Evolutionary conservation across 2,113 vertebrate species (phyloP).

Genomic region (Pontoporia blainvillei): DNA sequence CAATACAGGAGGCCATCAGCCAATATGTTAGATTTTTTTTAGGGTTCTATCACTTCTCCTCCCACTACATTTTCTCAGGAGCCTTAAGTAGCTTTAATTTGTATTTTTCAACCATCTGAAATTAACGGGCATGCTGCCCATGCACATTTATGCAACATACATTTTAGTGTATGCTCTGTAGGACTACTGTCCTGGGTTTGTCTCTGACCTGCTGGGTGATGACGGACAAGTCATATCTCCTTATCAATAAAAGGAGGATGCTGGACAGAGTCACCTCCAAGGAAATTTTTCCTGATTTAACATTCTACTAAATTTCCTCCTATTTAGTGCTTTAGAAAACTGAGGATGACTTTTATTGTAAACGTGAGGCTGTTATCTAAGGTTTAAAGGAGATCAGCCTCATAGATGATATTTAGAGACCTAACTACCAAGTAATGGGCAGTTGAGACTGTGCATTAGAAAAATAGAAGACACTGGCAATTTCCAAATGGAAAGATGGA

Average conservation of each 20-base stretch:
- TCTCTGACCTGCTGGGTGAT: background rate
- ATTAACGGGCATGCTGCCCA: background rate
- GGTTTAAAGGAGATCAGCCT: background rate
- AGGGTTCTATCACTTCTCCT: background rate
- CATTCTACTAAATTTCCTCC: background rate
- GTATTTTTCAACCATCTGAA: constrained; percentile 1
- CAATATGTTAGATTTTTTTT: background rate
- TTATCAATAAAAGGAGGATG: background rate
- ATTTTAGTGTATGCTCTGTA: background rate
- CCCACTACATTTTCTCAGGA: background rate
- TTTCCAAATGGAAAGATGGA: background rate
- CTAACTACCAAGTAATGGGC: background rate
- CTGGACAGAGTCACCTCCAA: background rate
- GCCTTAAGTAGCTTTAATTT: background rate
- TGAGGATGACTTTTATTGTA: background rate
- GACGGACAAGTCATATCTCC: background rate
- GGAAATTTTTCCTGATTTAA: background rate
- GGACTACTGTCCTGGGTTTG: background rate
- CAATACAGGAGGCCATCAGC: background rate
- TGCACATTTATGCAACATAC: background rate
- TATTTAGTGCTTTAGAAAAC: background rate
- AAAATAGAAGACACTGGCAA: background rate
- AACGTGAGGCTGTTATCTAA: background rate
- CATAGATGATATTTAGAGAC: background rate
- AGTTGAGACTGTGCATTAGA: background rate